These are phyloP conservation scores for Melanophora roralis DNA, from an alignment of 2,888 invertebrate genomes.

Conservation along the genomic window DNA sequence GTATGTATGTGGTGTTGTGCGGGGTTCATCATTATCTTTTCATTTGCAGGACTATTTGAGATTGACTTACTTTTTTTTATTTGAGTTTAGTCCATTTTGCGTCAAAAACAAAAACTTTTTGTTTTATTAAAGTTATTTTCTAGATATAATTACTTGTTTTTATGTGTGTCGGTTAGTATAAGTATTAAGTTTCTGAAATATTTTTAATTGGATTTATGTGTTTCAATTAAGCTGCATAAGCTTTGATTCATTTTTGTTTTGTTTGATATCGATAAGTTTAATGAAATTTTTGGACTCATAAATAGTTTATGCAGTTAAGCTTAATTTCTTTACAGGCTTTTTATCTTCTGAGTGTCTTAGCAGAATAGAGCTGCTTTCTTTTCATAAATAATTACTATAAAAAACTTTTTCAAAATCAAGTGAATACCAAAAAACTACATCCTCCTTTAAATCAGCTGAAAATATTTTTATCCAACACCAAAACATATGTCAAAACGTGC, in stretches of 20 bases:
- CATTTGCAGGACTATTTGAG: conserved; percentile 49
- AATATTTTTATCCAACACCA: no score
- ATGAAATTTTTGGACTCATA: conserved; percentile 29
- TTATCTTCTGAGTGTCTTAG: neutral
- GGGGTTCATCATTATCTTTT: conserved; percentile 57
- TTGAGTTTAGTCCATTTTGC: neutral
- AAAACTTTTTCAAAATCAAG: no score
- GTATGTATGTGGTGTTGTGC: conserved; percentile 10
- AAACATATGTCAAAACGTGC: no score
- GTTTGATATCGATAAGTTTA: conserved; percentile 26
- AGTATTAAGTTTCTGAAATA: conserved; percentile 45
- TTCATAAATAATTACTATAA: no score
- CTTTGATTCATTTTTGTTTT: conserved; percentile 2
- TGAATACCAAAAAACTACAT: no score
- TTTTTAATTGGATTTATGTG: conserved; percentile 62
- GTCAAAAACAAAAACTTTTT: neutral
- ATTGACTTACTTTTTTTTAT: conserved; percentile 47
- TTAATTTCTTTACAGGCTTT: conserved; percentile 4
- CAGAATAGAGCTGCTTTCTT: neutral
- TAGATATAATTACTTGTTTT: neutral
- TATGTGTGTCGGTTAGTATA: conserved; percentile 1
- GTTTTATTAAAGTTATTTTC: conserved; percentile 3
- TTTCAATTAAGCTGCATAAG: conserved; percentile 58
- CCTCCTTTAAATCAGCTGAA: no score
- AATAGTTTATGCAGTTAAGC: conserved; percentile 18